Percentiles rank a stretch among this genome's conserved stretches.
phyloP scores from a whole-genome alignment of 2,888 invertebrate genomes.

The Drepana falcataria region DNA sequence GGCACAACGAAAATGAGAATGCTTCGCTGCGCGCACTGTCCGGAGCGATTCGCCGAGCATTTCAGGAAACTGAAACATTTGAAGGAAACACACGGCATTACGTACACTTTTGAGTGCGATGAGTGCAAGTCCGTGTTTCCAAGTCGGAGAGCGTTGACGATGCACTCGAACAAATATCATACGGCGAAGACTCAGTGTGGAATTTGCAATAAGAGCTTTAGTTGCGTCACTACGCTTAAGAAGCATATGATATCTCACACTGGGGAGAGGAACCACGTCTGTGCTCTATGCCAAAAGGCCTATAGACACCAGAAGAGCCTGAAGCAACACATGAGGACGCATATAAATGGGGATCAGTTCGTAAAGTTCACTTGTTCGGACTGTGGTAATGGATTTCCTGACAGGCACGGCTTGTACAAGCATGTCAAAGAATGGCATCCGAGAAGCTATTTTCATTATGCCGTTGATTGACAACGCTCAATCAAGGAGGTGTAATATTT shows the following conservation, averaged over 20 bases:
- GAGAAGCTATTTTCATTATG: constrained; percentile 32
- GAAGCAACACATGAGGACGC: constrained; percentile 58
- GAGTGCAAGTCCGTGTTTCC: constrained; percentile 48
- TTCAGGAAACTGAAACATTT: constrained; percentile 58
- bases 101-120: constrained; percentile 52
- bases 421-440: constrained; percentile 56
- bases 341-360: constrained; percentile 27
- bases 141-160: constrained; percentile 46
- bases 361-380: constrained; percentile 40
- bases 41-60: constrained; percentile 54
- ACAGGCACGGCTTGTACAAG: constrained; percentile 39
- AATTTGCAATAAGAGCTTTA: constrained; percentile 68
- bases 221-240: constrained; percentile 49
- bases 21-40: constrained; percentile 51
- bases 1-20: constrained; percentile 45
- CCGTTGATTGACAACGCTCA: constrained; percentile 3
- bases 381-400: constrained; percentile 39
- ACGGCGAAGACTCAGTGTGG: constrained; percentile 64
- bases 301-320: constrained; percentile 69
- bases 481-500: too few species aligned
- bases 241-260: constrained; percentile 54
- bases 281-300: constrained; percentile 66
- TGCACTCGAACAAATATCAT: constrained; percentile 58
- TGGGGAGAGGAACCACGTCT: constrained; percentile 48
- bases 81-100: constrained; percentile 52